phyloP scores from a whole-genome alignment of 2,888 invertebrate genomes.

The Capitulum mitella region DNA sequence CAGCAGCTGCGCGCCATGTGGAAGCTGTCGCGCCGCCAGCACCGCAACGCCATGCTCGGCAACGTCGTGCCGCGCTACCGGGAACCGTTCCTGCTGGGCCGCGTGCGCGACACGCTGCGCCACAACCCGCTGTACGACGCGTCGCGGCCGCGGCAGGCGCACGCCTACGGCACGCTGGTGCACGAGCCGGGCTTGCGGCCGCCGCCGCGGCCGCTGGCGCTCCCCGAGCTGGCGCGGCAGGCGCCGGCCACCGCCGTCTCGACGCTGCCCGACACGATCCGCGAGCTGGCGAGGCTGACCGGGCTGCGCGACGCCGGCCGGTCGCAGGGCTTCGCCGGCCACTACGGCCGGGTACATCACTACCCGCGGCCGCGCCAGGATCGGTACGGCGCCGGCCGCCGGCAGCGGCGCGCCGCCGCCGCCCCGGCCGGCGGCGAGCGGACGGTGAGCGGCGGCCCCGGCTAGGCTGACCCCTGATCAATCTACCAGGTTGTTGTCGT shows the following conservation, averaged over 20 bases:
- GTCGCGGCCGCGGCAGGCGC: conserved; percentile 42
- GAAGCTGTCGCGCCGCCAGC: conserved; percentile 82
- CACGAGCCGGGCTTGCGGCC: conserved; percentile 53
- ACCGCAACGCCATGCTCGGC: conserved; percentile 74
- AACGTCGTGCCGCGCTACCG: conserved; percentile 77
- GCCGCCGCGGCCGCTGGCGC: neutral
- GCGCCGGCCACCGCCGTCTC: neutral
- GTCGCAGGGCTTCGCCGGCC: neutral
- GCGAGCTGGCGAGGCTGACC: neutral
- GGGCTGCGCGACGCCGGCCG: neutral
- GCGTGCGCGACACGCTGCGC: neutral
- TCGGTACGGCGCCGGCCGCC: neutral
- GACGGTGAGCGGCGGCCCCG: neutral
- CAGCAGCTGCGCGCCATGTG: conserved; percentile 84
- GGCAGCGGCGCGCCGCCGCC: neutral
- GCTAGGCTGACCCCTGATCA: too few relatives aligned
- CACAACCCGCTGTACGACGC: conserved; percentile 20
- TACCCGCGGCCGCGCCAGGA: neutral
- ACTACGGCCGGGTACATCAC: neutral
- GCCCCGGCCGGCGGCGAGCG: neutral
- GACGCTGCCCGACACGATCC: neutral
- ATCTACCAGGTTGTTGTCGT: too few relatives aligned
- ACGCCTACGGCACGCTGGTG: conserved; percentile 64
- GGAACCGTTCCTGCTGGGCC: conserved; percentile 61
- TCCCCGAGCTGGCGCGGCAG: neutral